Conservation (phyloP, 2,797 vertebrate species). For the Borostomias antarcticus region DNA sequence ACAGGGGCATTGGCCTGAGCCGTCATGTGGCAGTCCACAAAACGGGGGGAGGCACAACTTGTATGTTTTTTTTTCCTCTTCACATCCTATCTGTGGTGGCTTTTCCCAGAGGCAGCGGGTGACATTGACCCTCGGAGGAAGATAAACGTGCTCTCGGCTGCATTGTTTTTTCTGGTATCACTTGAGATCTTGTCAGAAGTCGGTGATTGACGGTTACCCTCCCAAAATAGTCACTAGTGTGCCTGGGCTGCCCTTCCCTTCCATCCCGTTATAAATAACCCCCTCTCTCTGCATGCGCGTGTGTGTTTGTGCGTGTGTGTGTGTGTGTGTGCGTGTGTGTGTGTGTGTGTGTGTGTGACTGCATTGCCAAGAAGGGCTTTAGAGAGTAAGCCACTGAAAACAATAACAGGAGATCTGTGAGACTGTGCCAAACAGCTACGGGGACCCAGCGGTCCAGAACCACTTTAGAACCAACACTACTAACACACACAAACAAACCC, state of each 20-base stretch:
- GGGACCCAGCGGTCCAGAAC: conserved; percentile 43
- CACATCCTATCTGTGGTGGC: too few relatives aligned
- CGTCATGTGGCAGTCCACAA: too few relatives aligned
- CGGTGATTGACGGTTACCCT: conserved; percentile 66
- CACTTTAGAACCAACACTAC: conserved; percentile 36
- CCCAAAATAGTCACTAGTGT: conserved; percentile 70
- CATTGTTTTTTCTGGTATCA: conserved; percentile 76
- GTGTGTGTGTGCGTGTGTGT: conserved; percentile 13
- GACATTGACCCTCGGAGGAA: conserved; percentile 59
- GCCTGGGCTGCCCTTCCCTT: conserved; percentile 55
- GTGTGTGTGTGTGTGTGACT: conserved; percentile 22
- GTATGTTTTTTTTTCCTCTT: too few relatives aligned
- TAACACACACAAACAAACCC: conserved; percentile 6
- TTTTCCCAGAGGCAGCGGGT: conserved; percentile 40
- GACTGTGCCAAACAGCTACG: conserved; percentile 60
- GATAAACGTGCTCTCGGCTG: conserved; percentile 62
- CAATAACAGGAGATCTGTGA: conserved; percentile 69
- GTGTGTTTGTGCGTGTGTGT: neutral
- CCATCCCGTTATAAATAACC: conserved; percentile 56
- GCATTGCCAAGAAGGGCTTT: conserved; percentile 37
- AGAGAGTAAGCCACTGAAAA: conserved; percentile 65
- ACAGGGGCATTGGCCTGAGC: too few relatives aligned
- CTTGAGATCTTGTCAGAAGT: conserved; percentile 61
- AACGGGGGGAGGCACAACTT: conserved; percentile 28
- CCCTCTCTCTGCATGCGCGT: neutral